phyloP scores from a whole-genome alignment of 2,797 vertebrate species.

The Myotis myotis region DNA sequence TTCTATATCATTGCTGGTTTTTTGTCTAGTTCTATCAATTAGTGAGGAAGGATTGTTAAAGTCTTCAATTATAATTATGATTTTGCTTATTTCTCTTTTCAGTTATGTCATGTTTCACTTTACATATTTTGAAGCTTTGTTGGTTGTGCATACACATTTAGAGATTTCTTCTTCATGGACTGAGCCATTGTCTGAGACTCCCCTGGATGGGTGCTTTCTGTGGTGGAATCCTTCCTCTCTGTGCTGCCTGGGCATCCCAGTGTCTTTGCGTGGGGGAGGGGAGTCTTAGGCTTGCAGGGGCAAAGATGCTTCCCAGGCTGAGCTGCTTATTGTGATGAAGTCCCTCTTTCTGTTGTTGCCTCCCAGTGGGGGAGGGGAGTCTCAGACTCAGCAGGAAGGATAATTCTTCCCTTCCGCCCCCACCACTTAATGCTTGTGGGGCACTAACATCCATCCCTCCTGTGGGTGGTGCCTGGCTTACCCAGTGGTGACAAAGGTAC shows the following conservation, averaged over 20 bases:
- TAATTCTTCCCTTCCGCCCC: not conserved
- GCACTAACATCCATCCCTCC: not conserved
- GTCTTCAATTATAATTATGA: too few species aligned
- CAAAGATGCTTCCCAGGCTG: not conserved
- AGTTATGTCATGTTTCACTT: too few species aligned
- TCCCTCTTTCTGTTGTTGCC: not conserved
- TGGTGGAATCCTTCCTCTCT: not conserved
- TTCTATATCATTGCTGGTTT: too few species aligned
- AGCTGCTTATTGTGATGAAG: not conserved
- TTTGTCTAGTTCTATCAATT: too few species aligned
- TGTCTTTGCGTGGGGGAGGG: not conserved
- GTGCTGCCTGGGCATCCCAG: not conserved
- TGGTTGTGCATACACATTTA: too few species aligned
- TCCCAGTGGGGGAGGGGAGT: not conserved
- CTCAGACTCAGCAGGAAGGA: not conserved
- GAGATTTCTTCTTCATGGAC: too few species aligned
- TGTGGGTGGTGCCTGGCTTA: not conserved
- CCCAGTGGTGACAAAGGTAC: not conserved
- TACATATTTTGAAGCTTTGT: too few species aligned
- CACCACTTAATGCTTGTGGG: not conserved
- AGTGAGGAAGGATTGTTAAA: too few species aligned
- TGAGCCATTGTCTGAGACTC: not conserved
- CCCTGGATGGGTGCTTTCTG: not conserved
- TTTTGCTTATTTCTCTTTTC: too few species aligned
- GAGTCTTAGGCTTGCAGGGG: not conserved